These are phyloP conservation scores for Falco cherrug DNA, from an alignment of 2,797 vertebrate species.

Conservation along the genomic window DNA sequence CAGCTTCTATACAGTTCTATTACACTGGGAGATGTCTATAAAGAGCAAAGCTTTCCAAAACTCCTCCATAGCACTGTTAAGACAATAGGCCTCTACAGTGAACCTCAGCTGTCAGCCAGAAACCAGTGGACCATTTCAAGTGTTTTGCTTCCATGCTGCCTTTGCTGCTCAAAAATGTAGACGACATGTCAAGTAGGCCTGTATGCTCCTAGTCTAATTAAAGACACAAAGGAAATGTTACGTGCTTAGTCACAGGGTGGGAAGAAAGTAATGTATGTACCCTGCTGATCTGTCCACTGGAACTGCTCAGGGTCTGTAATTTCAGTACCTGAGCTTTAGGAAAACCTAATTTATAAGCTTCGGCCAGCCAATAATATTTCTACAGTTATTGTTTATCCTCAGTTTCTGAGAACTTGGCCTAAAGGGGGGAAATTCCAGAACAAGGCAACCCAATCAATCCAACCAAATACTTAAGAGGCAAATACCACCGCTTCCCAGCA, in stretches of 20 bases:
- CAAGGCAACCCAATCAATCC: background rate
- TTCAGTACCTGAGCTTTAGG: background rate
- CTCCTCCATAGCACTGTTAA: background rate
- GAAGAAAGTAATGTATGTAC: background rate
- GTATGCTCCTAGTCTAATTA: background rate
- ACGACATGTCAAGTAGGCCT: background rate
- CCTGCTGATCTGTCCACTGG: background rate
- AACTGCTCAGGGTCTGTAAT: background rate
- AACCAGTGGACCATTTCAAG: background rate
- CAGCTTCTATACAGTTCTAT: too few species aligned
- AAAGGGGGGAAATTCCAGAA: background rate
- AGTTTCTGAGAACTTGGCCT: background rate
- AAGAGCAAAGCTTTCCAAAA: conserved; percentile 18
- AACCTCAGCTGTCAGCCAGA: background rate
- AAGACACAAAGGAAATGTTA: background rate
- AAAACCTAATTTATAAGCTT: background rate
- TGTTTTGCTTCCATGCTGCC: background rate
- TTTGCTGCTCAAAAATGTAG: conserved; percentile 4
- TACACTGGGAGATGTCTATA: background rate
- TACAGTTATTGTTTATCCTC: background rate
- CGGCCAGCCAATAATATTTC: background rate
- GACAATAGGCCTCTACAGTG: background rate
- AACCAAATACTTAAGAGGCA: background rate
- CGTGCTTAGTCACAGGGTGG: background rate
- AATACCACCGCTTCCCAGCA: background rate